Conservation (phyloP, 2,113 vertebrate genomes). For the Coregonus clupeaformis region DNA sequence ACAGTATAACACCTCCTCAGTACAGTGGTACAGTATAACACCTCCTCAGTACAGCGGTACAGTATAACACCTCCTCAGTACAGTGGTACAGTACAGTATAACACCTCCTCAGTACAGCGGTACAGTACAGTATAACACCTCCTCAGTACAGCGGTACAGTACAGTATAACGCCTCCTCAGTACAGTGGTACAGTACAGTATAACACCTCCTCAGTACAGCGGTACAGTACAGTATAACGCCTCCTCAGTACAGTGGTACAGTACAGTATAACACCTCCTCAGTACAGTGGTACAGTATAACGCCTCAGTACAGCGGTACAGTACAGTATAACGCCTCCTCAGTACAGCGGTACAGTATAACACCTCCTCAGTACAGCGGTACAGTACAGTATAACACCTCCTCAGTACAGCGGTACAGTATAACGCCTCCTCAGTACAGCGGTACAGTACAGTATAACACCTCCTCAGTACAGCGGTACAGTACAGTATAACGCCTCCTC, state of each 20-base stretch:
- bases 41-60: slow-evolving; percentile 24
- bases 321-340: slow-evolving; percentile 23
- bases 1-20: slow-evolving; percentile 24
- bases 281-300: too few relatives aligned
- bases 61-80: slow-evolving; percentile 26
- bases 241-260: too few relatives aligned
- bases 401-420: slow-evolving; percentile 18
- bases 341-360: too few relatives aligned
- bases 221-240: slow-evolving; percentile 14
- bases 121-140: slow-evolving; percentile 19
- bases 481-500: slow-evolving; percentile 23
- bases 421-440: too few relatives aligned
- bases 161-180: slow-evolving; percentile 28
- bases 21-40: slow-evolving; percentile 15
- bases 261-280: slow-evolving; percentile 22
- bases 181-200: slow-evolving; percentile 15
- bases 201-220: too few relatives aligned
- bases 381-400: slow-evolving; percentile 20
- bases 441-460: slow-evolving; percentile 13
- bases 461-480: too few relatives aligned
- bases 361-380: too few relatives aligned
- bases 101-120: too few relatives aligned
- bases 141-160: too few relatives aligned
- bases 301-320: too few relatives aligned
- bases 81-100: slow-evolving; percentile 15